Evolutionary conservation across 2,113 vertebrate genomes (phyloP), one percentile per base, ranked within the genome.

Genomic region (Albula goreensis): DNA sequence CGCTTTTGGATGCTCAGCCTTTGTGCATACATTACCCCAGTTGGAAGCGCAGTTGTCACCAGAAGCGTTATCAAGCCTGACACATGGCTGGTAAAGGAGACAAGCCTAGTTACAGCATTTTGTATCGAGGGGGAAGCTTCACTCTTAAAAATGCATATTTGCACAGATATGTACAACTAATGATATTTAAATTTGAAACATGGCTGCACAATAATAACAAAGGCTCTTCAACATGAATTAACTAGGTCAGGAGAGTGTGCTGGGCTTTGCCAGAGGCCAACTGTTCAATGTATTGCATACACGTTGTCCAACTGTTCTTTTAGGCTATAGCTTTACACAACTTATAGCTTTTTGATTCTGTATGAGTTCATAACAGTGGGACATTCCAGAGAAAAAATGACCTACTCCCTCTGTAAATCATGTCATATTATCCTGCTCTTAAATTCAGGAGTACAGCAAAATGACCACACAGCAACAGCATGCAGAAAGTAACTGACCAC

Each of bases 191-290:
- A 85, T 60, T 60, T 85, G 52, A 60, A 78, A 85, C 84, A 85
- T 57, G 17, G 50, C 31, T 79, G 31, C 70, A 85, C 22, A 49
- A 50, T 25, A 50, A 80, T 11, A 11, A 78, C 17, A 85, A 85
- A 80, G 53, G 52, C 41, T 60, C 49, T 85, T 22, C 50, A 70
- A 7, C 41, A 19, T 25, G 2, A 85, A 85, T 56, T 80, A 85
- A 80, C 12, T 53, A 81, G 85, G 85, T 74, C 85, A 86, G 79
- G 31, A 5, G 56, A 77, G 80, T 50, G 85, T 50, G 57, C 57
- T 6, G 22, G n/a, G 80, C 80, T 80, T 52, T 53, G 57, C 79
- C 60, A 70, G 50, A 48, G 50, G 80, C 48, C 19, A n/a, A 31
- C 85, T 52, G 6, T 52, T 81, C 78, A 80, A n/a, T 74, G 22